A percentile compares a stretch with the other conserved stretches of the same genome.
These are phyloP conservation scores for Catalaphyllia jardinei DNA, from an alignment of 64 coral and sea anemone species.

Conservation along the genomic window DNA sequence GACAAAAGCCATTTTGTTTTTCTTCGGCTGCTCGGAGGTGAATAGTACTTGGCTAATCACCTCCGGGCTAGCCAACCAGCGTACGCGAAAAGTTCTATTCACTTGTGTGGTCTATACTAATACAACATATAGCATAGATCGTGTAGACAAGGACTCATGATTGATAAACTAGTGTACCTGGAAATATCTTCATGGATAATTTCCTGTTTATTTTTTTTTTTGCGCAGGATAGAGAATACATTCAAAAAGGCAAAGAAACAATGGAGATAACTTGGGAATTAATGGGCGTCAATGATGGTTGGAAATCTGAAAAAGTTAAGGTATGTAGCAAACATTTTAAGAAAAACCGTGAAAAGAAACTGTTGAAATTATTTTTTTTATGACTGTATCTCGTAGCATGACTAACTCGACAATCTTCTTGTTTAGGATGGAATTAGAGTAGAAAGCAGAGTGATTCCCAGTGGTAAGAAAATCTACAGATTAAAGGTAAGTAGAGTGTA, in stretches of 20 bases:
- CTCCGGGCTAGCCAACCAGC: no score
- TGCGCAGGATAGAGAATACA: slow-evolving; percentile 34
- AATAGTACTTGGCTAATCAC: no score
- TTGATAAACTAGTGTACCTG: background rate
- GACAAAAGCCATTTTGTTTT: no score
- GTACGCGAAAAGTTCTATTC: no score
- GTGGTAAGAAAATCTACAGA: slow-evolving; percentile 56
- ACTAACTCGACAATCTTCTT: background rate
- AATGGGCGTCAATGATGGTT: slow-evolving; percentile 4
- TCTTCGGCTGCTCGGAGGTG: no score
- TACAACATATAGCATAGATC: no score
- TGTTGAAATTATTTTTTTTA: no score
- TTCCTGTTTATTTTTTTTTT: background rate
- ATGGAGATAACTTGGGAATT: slow-evolving; percentile 37
- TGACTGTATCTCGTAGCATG: no score
- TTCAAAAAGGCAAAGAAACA: slow-evolving; percentile 51
- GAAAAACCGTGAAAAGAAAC: no score
- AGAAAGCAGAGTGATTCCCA: slow-evolving; percentile 26
- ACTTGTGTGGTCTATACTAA: no score
- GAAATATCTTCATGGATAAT: background rate
- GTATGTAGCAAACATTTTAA: background rate
- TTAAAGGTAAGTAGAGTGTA: slow-evolving; percentile 35
- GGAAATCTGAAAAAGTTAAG: slow-evolving; percentile 68
- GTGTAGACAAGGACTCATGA: no score
- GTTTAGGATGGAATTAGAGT: slow-evolving; percentile 60